phyloP scores from a whole-genome alignment of 2,888 invertebrate genomes.

The Athetis lepigone region DNA sequence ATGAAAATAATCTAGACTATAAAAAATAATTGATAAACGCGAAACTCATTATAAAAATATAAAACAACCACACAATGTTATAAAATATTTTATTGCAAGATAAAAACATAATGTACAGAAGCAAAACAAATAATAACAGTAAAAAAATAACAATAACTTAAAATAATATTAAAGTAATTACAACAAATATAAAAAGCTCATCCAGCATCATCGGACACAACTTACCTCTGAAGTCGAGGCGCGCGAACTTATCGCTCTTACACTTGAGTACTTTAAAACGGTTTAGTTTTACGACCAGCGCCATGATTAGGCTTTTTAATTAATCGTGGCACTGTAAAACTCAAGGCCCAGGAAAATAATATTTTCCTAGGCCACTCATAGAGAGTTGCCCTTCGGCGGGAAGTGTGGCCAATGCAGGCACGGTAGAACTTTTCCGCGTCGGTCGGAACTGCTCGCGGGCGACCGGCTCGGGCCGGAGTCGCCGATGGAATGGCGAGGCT shows the following conservation, averaged over 20 bases:
- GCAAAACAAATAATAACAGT: neutral
- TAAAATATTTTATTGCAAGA: neutral
- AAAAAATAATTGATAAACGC: conserved; percentile 17
- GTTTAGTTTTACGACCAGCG: conserved; percentile 92
- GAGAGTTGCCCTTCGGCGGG: conserved; percentile 37
- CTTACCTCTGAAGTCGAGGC: conserved; percentile 95
- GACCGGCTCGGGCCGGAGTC: conserved; percentile 52
- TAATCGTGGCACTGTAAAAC: neutral
- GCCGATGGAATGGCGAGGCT: conserved; percentile 63
- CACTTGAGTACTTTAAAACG: conserved; percentile 93
- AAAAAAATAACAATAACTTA: neutral
- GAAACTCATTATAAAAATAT: neutral
- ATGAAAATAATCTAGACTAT: conserved; percentile 43
- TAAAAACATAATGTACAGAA: conserved; percentile 4
- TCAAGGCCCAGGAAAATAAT: conserved; percentile 8
- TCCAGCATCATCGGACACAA: conserved; percentile 22
- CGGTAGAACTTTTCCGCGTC: conserved; percentile 64
- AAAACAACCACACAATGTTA: conserved; percentile 4
- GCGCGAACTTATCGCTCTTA: conserved; percentile 92
- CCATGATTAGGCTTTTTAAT: conserved; percentile 86
- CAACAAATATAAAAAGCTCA: neutral
- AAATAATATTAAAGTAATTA: neutral
- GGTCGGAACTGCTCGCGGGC: conserved; percentile 14
- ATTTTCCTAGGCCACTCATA: conserved; percentile 18
- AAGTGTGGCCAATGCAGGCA: conserved; percentile 13